Evolutionary conservation across 2,888 invertebrate genomes (phyloP), one percentile per base, ranked within the genome.

Genomic region (Spicauda simplicius): DNA sequence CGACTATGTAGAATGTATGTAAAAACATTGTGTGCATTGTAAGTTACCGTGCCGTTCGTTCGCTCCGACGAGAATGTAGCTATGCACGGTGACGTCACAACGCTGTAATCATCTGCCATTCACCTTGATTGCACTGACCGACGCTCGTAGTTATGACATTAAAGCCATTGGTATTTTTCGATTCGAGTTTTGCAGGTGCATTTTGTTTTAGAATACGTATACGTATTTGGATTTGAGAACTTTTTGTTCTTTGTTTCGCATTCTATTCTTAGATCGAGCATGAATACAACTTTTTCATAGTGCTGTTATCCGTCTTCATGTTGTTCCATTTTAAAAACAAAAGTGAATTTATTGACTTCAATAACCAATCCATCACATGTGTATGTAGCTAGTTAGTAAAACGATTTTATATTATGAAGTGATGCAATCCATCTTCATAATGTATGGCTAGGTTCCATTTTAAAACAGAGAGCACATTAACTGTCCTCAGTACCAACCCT

Each of bases 91-190:
- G 67, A 69, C 69, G 69, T 69, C 69, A 61, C 56, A 33, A 6
- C 30, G 65, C 61, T 56, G 71, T 71, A 69, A 68, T 70, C 70
- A 69, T 69, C 68, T 62, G 66, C 59, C 70, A 60, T 69, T 69
- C 73, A 71, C 70, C 71, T 71, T 72, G 73, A 74, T 77, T 73
- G 77, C 75, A 74, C 59, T 65, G 65, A 54, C 59, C 59, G 61
- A 18, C 60, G 64, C 53, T 19, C 25, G 52, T 82, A 87, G 78
- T 78, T 80, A 83, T 80, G 72, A 80, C 73, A 77, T 72, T 80
- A 81, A 83, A 84, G 82, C 76, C 72, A 81, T 82, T 84, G 85
- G 85, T 83, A 77, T 78, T 74, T 50, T 50, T 50, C 50, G n/a
- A 50, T 6, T 48, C n/a, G n/a, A 48, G n/a, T 16, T 50, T 18